Conservation (phyloP, 2,888 invertebrate species). For the Athalia circularis region DNA sequence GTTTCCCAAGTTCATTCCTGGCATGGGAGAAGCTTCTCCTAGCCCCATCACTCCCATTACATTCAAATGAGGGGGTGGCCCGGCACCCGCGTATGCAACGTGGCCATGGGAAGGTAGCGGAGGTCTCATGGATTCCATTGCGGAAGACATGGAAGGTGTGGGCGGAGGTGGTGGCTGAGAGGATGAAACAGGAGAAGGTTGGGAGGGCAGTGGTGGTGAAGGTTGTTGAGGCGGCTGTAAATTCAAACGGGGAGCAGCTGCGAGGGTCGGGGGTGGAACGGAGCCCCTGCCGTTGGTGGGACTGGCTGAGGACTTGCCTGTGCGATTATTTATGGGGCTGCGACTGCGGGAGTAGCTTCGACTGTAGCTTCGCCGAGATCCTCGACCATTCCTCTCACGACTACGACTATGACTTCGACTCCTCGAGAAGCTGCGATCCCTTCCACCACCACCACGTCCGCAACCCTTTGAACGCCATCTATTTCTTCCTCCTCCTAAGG, state of each 20-base stretch:
- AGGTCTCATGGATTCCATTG: constrained; percentile 48
- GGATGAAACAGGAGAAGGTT: constrained; percentile 45
- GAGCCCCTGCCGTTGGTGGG: constrained; percentile 52
- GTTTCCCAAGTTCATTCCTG: constrained; percentile 50
- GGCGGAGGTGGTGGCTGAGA: constrained; percentile 25
- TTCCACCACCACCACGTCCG: constrained; percentile 65
- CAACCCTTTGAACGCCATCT: constrained; percentile 67
- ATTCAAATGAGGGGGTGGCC: constrained; percentile 35
- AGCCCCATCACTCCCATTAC: constrained; percentile 47
- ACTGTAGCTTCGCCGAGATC: constrained; percentile 70
- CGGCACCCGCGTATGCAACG: constrained; percentile 9
- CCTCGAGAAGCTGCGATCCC: constrained; percentile 70
- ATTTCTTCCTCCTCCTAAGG: constrained; percentile 65
- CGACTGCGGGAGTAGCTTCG: constrained; percentile 72
- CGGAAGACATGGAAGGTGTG: constrained; percentile 33
- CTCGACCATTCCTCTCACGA: constrained; percentile 62
- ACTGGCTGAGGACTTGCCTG: constrained; percentile 64
- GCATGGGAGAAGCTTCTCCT: constrained; percentile 50
- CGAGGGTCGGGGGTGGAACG: constrained; percentile 44
- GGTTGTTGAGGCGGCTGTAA: constrained; percentile 46
- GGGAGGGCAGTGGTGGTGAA: constrained; percentile 42
- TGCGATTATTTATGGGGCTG: constrained; percentile 68
- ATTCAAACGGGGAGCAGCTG: constrained; percentile 31
- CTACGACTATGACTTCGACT: constrained; percentile 67
- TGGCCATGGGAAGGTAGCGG: constrained; percentile 43